Evolutionary conservation across 2,797 vertebrate genomes (phyloP).

Genomic region (Protosalanx chinensis): DNA sequence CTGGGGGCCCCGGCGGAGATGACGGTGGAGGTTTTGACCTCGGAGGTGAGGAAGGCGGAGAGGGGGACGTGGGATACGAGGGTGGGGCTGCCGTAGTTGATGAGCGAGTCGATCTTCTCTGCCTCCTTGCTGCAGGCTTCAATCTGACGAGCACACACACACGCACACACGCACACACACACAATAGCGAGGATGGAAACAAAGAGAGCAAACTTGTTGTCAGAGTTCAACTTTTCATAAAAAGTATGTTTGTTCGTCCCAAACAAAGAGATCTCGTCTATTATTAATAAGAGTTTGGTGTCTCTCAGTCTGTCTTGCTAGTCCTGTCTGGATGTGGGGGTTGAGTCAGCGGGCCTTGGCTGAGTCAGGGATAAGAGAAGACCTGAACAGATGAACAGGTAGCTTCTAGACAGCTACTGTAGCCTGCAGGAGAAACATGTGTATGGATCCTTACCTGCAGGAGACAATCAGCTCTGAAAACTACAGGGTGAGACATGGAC

Average conservation of each 20-base stretch:
- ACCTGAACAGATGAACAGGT: no score
- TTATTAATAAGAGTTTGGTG: no score
- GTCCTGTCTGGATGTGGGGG: no score
- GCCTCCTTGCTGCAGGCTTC: conserved; percentile 98
- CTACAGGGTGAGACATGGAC: no score
- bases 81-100: conserved; percentile 92
- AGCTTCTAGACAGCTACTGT: no score
- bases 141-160: conserved; percentile 69
- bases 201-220: not conserved
- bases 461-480: no score
- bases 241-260: not conserved
- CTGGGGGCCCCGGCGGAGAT: conserved; percentile 60
- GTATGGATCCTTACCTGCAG: no score
- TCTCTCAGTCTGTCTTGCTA: no score
- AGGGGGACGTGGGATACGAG: conserved; percentile 90
- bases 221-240: not conserved
- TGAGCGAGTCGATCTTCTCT: conserved; percentile 95
- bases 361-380: no score
- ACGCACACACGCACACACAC: not conserved
- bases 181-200: not conserved
- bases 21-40: conserved; percentile 80
- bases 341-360: no score
- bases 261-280: no score
- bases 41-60: conserved; percentile 87
- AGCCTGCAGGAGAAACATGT: no score